Percentiles rank a stretch among this genome's conserved stretches.
Conservation (phyloP, 2,888 invertebrate species). For the Macaria notata region DNA sequence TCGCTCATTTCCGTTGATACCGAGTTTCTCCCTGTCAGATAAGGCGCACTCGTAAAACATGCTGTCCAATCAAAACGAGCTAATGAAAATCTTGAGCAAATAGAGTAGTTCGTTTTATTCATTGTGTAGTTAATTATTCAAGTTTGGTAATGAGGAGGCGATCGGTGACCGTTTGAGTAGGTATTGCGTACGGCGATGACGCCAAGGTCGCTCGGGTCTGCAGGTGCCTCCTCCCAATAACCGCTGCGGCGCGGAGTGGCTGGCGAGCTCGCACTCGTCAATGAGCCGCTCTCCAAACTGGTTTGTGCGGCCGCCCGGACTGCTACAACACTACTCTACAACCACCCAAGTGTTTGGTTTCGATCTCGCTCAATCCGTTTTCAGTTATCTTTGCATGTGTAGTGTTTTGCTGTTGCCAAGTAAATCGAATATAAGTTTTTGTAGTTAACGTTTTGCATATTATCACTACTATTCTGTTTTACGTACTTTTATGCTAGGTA, state of each 20-base stretch:
- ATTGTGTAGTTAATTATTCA: too few relatives aligned
- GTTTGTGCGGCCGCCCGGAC: conserved; percentile 16
- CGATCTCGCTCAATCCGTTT: not conserved
- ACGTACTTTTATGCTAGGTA: too few relatives aligned
- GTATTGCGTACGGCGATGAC: conserved; percentile 52
- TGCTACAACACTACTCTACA: too few relatives aligned
- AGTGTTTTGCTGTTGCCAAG: too few relatives aligned
- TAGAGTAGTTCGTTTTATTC: not conserved
- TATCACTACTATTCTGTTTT: too few relatives aligned
- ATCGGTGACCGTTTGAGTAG: conserved; percentile 52
- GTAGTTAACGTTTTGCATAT: too few relatives aligned
- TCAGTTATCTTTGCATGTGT: too few relatives aligned
- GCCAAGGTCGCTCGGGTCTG: conserved; percentile 66
- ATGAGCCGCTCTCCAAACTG: conserved; percentile 31
- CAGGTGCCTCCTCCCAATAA: conserved; percentile 51
- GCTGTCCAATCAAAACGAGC: conserved; percentile 20
- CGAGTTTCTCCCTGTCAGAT: conserved; percentile 28
- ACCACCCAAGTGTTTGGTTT: conserved; percentile 7
- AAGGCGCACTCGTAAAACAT: conserved; percentile 28
- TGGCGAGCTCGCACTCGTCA: conserved; percentile 38
- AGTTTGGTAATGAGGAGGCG: conserved; percentile 30
- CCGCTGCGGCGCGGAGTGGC: conserved; percentile 43
- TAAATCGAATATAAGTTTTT: too few relatives aligned
- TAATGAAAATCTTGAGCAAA: conserved; percentile 4
- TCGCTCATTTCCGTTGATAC: conserved; percentile 22